phyloP scores from a whole-genome alignment of 64 coral and sea anemone species.

The Montipora capricornis region DNA sequence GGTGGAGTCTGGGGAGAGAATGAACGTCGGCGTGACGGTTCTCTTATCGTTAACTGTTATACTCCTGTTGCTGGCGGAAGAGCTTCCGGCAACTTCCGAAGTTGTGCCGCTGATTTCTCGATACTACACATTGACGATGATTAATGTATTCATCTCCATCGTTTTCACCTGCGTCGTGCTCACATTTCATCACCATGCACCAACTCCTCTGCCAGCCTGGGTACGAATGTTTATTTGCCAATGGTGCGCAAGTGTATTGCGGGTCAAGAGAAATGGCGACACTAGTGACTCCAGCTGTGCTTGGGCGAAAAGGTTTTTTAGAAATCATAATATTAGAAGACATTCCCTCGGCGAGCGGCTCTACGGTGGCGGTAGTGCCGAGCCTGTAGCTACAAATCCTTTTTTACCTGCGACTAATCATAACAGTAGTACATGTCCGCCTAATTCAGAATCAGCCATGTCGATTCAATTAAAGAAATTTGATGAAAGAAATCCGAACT shows the following conservation, averaged over 20 bases:
- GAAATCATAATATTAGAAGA: constrained; percentile 41
- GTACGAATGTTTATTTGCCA: constrained; percentile 81
- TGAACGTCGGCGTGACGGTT: constrained; percentile 93
- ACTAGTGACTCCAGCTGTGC: constrained; percentile 3
- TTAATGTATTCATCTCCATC: constrained; percentile 90
- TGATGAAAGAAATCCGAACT: constrained; percentile 19
- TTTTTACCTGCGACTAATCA: constrained; percentile 12
- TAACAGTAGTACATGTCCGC: background rate
- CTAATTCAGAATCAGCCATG: constrained; percentile 35
- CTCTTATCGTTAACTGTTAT: constrained; percentile 90
- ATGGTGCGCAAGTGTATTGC: constrained; percentile 76
- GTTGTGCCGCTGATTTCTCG: constrained; percentile 92
- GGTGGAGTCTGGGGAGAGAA: constrained; percentile 92
- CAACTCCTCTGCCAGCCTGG: constrained; percentile 89
- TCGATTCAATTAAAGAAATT: background rate
- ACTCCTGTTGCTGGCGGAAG: constrained; percentile 84
- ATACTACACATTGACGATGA: constrained; percentile 92
- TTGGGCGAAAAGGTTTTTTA: background rate
- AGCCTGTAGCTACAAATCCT: constrained; percentile 13
- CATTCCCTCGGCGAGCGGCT: constrained; percentile 43
- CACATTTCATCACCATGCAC: constrained; percentile 89
- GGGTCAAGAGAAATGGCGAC: constrained; percentile 42
- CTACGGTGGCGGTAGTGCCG: constrained; percentile 37
- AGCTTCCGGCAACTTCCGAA: constrained; percentile 94
- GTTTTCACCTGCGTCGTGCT: constrained; percentile 94